Conservation (phyloP, 2,797 vertebrate species). For the Naso thynnoides region DNA sequence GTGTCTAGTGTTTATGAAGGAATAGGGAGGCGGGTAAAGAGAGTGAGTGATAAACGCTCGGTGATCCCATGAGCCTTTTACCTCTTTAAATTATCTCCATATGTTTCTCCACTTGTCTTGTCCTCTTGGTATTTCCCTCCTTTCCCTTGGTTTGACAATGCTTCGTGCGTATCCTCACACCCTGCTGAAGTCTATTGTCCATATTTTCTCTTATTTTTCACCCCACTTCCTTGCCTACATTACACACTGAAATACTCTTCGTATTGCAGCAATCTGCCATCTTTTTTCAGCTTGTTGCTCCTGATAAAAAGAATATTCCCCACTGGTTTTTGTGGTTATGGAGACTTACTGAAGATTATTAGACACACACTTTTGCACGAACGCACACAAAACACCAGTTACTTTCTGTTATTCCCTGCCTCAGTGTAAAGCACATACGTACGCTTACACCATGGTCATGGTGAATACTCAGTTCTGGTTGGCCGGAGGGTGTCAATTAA, state of each 20-base stretch:
- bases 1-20: constrained; percentile 66
- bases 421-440: constrained; percentile 24
- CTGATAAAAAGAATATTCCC: constrained; percentile 49
- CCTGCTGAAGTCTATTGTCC: constrained; percentile 26
- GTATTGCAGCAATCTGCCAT: constrained; percentile 20
- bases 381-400: constrained; percentile 21
- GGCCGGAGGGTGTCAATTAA: too few species aligned
- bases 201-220: constrained; percentile 14
- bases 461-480: too few species aligned
- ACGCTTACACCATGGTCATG: too few species aligned
- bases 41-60: constrained; percentile 67
- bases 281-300: constrained; percentile 24
- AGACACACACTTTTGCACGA: constrained; percentile 23
- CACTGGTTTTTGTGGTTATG: constrained; percentile 32
- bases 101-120: constrained; percentile 29
- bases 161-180: constrained; percentile 22
- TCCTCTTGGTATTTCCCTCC: constrained; percentile 38
- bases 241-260: constrained; percentile 30
- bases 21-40: constrained; percentile 45
- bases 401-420: constrained; percentile 14
- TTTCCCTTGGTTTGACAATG: constrained; percentile 34
- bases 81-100: constrained; percentile 56
- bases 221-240: background rate
- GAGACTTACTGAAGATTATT: constrained; percentile 52
- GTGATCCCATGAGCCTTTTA: constrained; percentile 60